phyloP scores from a whole-genome alignment of 2,888 invertebrate species.

The Pyralis farinalis region DNA sequence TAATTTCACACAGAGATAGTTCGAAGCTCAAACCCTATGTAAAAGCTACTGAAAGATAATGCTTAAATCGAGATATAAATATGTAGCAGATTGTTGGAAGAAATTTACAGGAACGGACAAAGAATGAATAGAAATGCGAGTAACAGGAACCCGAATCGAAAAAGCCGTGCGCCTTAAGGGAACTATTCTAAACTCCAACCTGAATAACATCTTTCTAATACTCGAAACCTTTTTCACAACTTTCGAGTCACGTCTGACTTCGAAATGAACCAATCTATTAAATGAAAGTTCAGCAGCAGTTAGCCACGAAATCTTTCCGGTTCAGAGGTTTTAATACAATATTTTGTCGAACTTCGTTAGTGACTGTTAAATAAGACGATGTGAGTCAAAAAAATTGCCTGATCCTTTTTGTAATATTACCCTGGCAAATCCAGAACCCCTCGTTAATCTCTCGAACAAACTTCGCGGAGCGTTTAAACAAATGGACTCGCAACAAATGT shows the following conservation, averaged over 20 bases:
- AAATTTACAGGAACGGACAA: no score
- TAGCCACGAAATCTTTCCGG: background rate
- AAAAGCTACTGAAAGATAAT: no score
- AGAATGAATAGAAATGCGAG: no score
- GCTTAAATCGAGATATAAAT: no score
- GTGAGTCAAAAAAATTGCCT: constrained; percentile 22
- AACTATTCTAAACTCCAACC: background rate
- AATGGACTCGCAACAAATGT: constrained; percentile 22
- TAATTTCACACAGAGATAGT: no score
- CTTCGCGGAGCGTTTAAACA: constrained; percentile 29
- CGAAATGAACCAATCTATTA: background rate
- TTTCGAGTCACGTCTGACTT: background rate
- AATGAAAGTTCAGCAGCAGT: background rate
- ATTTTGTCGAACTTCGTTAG: constrained; percentile 29
- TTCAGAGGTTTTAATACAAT: background rate
- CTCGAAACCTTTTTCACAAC: constrained; percentile 10
- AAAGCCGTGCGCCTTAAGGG: background rate
- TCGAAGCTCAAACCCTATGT: no score
- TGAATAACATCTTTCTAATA: constrained; percentile 12
- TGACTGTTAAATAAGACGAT: constrained; percentile 19
- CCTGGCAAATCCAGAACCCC: constrained; percentile 7
- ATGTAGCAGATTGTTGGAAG: no score
- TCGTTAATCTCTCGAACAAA: constrained; percentile 30
- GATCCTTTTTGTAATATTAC: constrained; percentile 27
- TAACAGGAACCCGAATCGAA: no score